Evolutionary conservation across 2,888 invertebrate species (phyloP).

Genomic region (Drosophila stalkeri): DNA sequence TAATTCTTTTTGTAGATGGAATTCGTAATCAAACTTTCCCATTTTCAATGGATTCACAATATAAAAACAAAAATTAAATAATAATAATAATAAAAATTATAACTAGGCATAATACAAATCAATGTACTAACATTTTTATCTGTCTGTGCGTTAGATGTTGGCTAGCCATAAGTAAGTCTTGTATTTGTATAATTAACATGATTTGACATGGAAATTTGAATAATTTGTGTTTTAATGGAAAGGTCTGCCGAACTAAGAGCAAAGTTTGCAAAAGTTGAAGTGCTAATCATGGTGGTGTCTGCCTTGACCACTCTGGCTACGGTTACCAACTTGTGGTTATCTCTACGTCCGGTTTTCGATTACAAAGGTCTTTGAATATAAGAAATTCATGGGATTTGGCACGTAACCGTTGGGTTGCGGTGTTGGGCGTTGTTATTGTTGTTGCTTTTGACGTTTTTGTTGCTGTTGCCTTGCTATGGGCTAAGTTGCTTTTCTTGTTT

Average conservation of each 20-base stretch:
- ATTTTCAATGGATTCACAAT: too few relatives aligned
- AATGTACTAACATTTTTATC: neutral
- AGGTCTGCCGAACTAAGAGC: neutral
- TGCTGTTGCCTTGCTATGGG: conserved; percentile 40
- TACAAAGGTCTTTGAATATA: conserved; percentile 69
- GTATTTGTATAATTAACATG: conserved; percentile 15
- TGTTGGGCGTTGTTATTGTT: conserved; percentile 12
- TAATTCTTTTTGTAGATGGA: too few relatives aligned
- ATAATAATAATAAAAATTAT: neutral
- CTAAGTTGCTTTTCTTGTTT: conserved; percentile 73
- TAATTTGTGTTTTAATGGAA: conserved; percentile 15
- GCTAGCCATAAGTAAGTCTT: neutral
- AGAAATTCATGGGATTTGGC: conserved; percentile 77
- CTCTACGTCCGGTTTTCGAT: conserved; percentile 76
- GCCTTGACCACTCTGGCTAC: conserved; percentile 42
- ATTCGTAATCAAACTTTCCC: too few relatives aligned
- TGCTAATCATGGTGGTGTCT: conserved; percentile 66
- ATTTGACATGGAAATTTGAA: conserved; percentile 3
- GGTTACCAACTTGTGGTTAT: conserved; percentile 62
- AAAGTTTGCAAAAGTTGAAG: conserved; percentile 61
- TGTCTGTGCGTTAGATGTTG: neutral
- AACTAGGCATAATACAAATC: neutral
- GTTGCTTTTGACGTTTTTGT: conserved; percentile 1
- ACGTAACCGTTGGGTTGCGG: conserved; percentile 49
- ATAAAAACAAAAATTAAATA: neutral